Base-by-base conservation (phyloP, 2,113 vertebrate genomes). In the Todiramphus chloris region DNA sequence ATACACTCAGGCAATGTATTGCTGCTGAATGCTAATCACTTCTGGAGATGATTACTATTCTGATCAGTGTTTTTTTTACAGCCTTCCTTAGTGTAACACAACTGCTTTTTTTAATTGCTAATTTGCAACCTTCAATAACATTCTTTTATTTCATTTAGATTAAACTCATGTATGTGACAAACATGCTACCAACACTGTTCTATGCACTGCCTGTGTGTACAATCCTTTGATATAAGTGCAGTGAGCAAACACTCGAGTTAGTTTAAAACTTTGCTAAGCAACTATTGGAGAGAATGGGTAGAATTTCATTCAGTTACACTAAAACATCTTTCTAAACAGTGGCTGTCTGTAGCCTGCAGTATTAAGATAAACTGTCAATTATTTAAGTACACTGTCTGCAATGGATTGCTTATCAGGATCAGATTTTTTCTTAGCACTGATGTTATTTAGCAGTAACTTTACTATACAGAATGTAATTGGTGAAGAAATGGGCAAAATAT, bases 271-370 rank as follows among this genome's bases (percentile, higher is more conserved):
- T 93, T 91, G 94, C 82, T 97, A 97, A 96, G 89, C 94, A 98
- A 95, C 96, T 98, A 97, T 53, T 90, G 82, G 60, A 95, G 51
- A 87, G 31, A 95, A 90, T 89, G 60, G 94, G 55, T 87, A 97
- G 74, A 97, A 83, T 87, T 97, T 94, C n/a, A 96, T 97, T 96
- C 96, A 96, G 67, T 80, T 95, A 96, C 93, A 97, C 96, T 67
- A 88, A 96, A 97, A 94, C 64, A 90, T 94, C 84, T 83, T 97
- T 89, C 72, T 92, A 89, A 86, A 93, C 75, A 70, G 91, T 68
- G 53, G 8, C 13, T 56, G 35, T 39, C 83, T 87, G 66, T 94
- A 84, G 96, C 63, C 95, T 97, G 94, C 85, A 98, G 67, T 87
- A 90, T 69, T 94, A 95, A 97, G 97, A 97, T 97, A 97, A 98